These are phyloP conservation scores for Sphenopsis melanotis DNA, from an alignment of 2,797 vertebrate genomes.

Conservation along the genomic window DNA sequence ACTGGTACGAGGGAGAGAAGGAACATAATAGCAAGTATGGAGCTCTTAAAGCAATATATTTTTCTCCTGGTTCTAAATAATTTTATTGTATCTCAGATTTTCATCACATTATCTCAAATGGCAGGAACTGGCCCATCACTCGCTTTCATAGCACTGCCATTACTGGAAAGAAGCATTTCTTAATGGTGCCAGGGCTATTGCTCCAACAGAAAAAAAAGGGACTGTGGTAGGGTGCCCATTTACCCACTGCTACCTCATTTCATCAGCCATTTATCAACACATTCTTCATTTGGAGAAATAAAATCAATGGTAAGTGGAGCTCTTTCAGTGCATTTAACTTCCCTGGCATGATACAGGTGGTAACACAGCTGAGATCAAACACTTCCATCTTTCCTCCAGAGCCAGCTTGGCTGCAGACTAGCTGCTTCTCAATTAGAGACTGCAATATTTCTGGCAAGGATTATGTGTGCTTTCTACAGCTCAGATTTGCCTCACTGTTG, in stretches of 20 bases:
- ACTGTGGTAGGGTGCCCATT: conserved; percentile 31
- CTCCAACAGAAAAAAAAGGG: neutral
- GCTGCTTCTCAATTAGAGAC: conserved; percentile 23
- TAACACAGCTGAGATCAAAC: conserved; percentile 58
- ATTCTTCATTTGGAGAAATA: conserved; percentile 45
- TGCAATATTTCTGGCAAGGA: conserved; percentile 30
- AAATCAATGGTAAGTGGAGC: conserved; percentile 40
- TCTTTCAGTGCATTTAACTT: conserved; percentile 43
- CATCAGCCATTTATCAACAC: conserved; percentile 41
- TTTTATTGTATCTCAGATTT: conserved; percentile 6
- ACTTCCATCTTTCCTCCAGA: conserved; percentile 26
- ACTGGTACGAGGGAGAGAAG: neutral
- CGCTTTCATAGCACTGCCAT: neutral
- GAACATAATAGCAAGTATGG: neutral
- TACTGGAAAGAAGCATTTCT: conserved; percentile 8
- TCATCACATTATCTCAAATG: conserved; percentile 25
- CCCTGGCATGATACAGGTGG: conserved; percentile 44
- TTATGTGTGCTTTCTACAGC: neutral
- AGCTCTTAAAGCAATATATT: neutral
- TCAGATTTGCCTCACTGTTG: neutral
- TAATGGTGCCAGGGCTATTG: conserved; percentile 13
- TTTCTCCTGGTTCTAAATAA: conserved; percentile 3
- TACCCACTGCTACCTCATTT: conserved; percentile 55
- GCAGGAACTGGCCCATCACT: neutral
- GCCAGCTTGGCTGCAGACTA: conserved; percentile 49